Evolutionary conservation across 1,140 invertebrate genomes (phyloP).

Genomic region (Ceratina australensis): DNA sequence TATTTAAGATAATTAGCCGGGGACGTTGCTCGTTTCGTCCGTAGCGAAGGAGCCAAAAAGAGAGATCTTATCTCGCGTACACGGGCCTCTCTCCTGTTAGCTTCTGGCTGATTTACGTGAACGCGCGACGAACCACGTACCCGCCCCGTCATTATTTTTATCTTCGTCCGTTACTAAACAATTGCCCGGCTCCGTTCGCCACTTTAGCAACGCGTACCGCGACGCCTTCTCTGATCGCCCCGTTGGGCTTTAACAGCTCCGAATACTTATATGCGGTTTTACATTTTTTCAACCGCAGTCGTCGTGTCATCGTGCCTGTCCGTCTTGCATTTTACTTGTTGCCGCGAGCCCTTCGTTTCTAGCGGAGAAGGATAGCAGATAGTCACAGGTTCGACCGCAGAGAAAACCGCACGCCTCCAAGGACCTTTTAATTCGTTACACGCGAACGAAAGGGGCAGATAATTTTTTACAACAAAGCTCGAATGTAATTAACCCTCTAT

Average conservation of each 20-base stretch:
- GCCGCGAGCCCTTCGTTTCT: too few species aligned
- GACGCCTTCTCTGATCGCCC: not conserved
- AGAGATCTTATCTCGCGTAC: constrained; percentile 33
- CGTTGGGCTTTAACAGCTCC: not conserved
- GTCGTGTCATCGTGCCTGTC: too few species aligned
- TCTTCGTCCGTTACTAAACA: constrained; percentile 45
- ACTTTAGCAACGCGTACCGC: not conserved
- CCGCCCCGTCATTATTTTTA: constrained; percentile 52
- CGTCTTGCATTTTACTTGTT: too few species aligned
- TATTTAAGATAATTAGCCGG: constrained; percentile 71
- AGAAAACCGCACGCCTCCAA: too few species aligned
- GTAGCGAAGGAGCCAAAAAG: constrained; percentile 23
- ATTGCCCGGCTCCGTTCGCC: constrained; percentile 28
- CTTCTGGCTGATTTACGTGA: constrained; percentile 46
- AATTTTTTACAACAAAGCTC: too few species aligned
- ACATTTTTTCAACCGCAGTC: too few species aligned
- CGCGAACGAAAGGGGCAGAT: too few species aligned
- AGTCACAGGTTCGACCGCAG: too few species aligned
- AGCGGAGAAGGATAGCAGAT: too few species aligned
- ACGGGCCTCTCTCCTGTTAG: constrained; percentile 2
- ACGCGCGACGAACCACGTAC: constrained; percentile 19
- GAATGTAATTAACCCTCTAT: too few species aligned
- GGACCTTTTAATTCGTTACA: too few species aligned
- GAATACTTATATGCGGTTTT: too few species aligned
- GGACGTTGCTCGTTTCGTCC: constrained; percentile 30